phyloP scores from a whole-genome alignment of 2,113 vertebrate genomes.

The Herpetotheres cachinnans region DNA sequence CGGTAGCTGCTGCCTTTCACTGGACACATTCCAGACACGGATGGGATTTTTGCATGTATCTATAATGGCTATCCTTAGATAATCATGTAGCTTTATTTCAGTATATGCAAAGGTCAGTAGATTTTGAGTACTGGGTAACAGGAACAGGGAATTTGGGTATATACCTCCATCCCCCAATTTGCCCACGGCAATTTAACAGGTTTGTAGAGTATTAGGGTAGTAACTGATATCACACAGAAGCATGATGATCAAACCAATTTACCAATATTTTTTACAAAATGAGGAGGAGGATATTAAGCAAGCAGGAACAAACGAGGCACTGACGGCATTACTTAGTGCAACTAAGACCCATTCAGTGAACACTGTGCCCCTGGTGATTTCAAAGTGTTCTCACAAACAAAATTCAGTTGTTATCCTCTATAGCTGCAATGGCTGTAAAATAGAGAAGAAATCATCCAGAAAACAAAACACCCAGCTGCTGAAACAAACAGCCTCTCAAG shows the following conservation, averaged over 20 bases:
- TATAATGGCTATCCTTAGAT: not conserved
- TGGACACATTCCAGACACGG: not conserved
- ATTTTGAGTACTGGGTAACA: not conserved
- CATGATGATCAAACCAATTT: not conserved
- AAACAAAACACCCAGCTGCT: constrained; percentile 26
- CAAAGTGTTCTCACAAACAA: not conserved
- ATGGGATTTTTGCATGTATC: not conserved
- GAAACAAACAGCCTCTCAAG: constrained; percentile 12
- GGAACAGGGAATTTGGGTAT: not conserved
- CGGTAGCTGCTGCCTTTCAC: not conserved
- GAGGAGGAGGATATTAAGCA: not conserved
- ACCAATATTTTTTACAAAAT: not conserved
- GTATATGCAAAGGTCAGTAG: not conserved
- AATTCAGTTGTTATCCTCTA: not conserved
- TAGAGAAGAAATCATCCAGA: not conserved
- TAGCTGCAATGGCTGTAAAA: not conserved
- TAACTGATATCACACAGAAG: not conserved
- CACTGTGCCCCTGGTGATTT: not conserved
- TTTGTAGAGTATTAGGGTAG: not conserved
- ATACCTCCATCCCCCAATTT: not conserved
- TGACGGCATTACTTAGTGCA: not conserved
- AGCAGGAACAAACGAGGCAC: not conserved
- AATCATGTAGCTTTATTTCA: not conserved
- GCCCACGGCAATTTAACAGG: not conserved
- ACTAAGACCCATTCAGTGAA: not conserved